These are phyloP conservation scores for Symphodus melops DNA, from an alignment of 2,113 vertebrate genomes.

Conservation along the genomic window DNA sequence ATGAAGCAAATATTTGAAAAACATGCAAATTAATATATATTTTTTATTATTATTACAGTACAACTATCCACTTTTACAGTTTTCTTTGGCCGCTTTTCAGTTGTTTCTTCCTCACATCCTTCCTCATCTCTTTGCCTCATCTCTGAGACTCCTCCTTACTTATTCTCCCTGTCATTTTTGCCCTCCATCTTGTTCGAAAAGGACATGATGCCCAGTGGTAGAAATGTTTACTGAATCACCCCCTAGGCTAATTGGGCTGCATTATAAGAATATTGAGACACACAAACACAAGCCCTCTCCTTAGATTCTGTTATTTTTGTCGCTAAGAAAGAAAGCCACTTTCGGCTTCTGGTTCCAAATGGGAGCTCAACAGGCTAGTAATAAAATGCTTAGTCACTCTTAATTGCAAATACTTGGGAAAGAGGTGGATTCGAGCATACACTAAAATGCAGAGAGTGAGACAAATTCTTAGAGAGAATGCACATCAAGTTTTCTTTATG, in stretches of 20 bases:
- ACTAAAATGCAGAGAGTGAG: not conserved
- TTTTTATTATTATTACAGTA: too few relatives aligned
- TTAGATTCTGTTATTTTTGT: slow-evolving; percentile 70
- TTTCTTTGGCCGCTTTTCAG: not conserved
- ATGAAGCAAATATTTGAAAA: not conserved
- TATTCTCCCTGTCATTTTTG: not conserved
- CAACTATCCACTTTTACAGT: too few relatives aligned
- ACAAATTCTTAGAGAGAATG: slow-evolving; percentile 13
- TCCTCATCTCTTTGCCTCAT: not conserved
- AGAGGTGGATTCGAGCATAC: slow-evolving; percentile 21
- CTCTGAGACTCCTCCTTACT: not conserved
- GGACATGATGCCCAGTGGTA: slow-evolving; percentile 77
- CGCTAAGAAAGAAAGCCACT: slow-evolving; percentile 48
- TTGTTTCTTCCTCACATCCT: too few relatives aligned
- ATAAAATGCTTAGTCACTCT: slow-evolving; percentile 66
- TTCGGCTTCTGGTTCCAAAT: slow-evolving; percentile 37
- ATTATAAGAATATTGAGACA: slow-evolving; percentile 69
- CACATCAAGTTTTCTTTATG: slow-evolving; percentile 26
- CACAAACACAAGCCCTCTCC: slow-evolving; percentile 45
- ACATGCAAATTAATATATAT: not conserved
- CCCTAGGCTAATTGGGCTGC: slow-evolving; percentile 80
- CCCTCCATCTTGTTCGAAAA: slow-evolving; percentile 68
- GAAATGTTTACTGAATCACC: slow-evolving; percentile 78
- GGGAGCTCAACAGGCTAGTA: slow-evolving; percentile 57
- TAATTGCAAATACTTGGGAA: slow-evolving; percentile 46